Evolutionary conservation across 2,797 vertebrate genomes (phyloP).

Genomic region (Spea hammondii): DNA sequence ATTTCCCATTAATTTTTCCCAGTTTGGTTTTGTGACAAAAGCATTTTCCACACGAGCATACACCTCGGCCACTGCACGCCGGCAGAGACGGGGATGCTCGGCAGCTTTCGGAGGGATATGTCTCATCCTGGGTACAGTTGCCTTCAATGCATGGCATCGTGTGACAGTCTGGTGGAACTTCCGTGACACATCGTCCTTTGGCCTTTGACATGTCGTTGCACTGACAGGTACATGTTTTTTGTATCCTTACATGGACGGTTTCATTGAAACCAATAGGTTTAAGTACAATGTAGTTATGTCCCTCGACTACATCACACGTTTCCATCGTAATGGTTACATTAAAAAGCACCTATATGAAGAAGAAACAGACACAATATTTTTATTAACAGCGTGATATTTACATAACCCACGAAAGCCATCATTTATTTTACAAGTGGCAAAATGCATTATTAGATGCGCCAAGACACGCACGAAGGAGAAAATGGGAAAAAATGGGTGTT

Average conservation of each 20-base stretch:
- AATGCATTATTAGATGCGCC: too few species aligned
- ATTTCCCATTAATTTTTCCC: constrained; percentile 83
- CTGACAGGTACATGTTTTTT: constrained; percentile 76
- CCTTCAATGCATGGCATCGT: constrained; percentile 60
- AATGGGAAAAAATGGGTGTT: too few species aligned
- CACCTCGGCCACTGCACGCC: constrained; percentile 82
- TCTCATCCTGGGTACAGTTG: constrained; percentile 57
- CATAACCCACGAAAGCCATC: too few species aligned
- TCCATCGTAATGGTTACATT: constrained; percentile 83
- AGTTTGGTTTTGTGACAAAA: constrained; percentile 82
- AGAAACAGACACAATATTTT: constrained; percentile 35
- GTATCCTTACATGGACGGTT: constrained; percentile 76
- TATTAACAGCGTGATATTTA: too few species aligned
- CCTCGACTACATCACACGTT: constrained; percentile 70
- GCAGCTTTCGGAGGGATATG: constrained; percentile 61
- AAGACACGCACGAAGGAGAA: too few species aligned
- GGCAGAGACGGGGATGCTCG: constrained; percentile 64
- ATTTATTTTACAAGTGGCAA: too few species aligned
- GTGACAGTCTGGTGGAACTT: constrained; percentile 59
- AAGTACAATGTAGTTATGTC: constrained; percentile 72
- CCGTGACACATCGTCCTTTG: constrained; percentile 63
- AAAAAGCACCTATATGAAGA: constrained; percentile 81
- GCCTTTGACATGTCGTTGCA: constrained; percentile 63
- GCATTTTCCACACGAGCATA: constrained; percentile 86
- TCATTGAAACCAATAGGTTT: constrained; percentile 94